A percentile compares a stretch with the other conserved stretches of the same genome.
Conservation (phyloP, 2,113 vertebrate species). For the Siphamia tubifer region DNA sequence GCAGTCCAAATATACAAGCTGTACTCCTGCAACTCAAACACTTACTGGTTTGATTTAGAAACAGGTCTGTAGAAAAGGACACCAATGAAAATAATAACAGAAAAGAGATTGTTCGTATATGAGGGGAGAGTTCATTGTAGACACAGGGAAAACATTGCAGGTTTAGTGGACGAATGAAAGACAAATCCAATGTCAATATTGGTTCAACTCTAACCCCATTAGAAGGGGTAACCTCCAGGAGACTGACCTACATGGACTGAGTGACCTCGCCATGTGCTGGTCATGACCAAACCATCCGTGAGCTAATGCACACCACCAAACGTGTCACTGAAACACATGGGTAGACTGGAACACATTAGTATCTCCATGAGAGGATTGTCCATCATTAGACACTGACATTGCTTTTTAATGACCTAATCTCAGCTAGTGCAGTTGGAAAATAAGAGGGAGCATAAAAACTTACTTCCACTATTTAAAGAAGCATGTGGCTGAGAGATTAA, state of each 20-base stretch:
- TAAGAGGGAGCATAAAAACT: too few relatives aligned
- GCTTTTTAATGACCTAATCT: neutral
- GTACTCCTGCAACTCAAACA: conserved; percentile 19
- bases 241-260: conserved; percentile 31
- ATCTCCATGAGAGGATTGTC: neutral
- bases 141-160: conserved; percentile 32
- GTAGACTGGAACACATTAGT: conserved; percentile 20
- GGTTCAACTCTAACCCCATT: conserved; percentile 49
- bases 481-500: too few relatives aligned
- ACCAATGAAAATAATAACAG: conserved; percentile 57
- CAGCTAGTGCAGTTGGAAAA: neutral
- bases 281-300: conserved; percentile 45
- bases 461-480: too few relatives aligned
- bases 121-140: conserved; percentile 12
- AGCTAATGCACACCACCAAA: conserved; percentile 27
- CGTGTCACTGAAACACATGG: conserved; percentile 1
- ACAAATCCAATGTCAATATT: conserved; percentile 66
- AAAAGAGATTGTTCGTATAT: conserved; percentile 21
- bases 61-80: conserved; percentile 27
- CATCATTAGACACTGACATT: neutral
- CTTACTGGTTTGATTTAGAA: conserved; percentile 49
- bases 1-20: conserved; percentile 56
- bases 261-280: conserved; percentile 31
- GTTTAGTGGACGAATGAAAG: conserved; percentile 34
- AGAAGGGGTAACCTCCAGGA: conserved; percentile 50